phyloP scores from a whole-genome alignment of 2,888 invertebrate genomes.

The Unio delphinus region DNA sequence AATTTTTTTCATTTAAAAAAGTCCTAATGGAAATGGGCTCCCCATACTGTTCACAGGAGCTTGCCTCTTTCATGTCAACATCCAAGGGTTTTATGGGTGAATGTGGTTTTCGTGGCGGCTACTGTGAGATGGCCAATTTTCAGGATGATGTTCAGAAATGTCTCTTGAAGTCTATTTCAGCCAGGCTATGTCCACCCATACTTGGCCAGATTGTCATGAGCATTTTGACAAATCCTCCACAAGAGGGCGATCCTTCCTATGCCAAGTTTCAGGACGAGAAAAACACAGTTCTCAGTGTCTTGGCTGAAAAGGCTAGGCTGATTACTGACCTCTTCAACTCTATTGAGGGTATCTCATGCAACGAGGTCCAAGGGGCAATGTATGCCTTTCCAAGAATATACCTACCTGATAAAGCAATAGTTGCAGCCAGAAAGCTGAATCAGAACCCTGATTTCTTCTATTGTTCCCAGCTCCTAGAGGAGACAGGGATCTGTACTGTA shows the following conservation, averaged over 20 bases:
- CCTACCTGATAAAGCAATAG: conserved; percentile 87
- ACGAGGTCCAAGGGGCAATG: conserved; percentile 94
- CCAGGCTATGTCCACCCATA: conserved; percentile 94
- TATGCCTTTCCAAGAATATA: conserved; percentile 94
- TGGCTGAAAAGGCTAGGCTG: conserved; percentile 85
- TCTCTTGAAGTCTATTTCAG: conserved; percentile 78
- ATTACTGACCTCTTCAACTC: conserved; percentile 90
- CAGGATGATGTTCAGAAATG: conserved; percentile 82
- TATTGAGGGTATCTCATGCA: conserved; percentile 91
- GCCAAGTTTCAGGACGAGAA: conserved; percentile 77
- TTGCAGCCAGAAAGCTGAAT: conserved; percentile 80
- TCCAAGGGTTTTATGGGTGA: conserved; percentile 87
- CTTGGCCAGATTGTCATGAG: conserved; percentile 90
- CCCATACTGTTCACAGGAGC: conserved; percentile 87
- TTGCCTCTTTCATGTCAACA: conserved; percentile 96
- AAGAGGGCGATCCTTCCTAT: conserved; percentile 85
- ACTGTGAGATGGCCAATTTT: conserved; percentile 91
- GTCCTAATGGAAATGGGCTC: conserved; percentile 90
- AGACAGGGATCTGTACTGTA: conserved; percentile 90
- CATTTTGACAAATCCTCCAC: conserved; percentile 90
- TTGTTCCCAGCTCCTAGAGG: conserved; percentile 91
- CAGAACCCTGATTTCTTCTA: conserved; percentile 91
- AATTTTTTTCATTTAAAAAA: conserved; percentile 96
- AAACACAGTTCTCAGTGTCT: conserved; percentile 79
- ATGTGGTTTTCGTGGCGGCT: conserved; percentile 96